Percentiles rank a stretch among this genome's conserved stretches.
These are phyloP conservation scores for Amazonetta brasiliensis DNA, from an alignment of 2,797 vertebrate genomes.

Conservation along the genomic window DNA sequence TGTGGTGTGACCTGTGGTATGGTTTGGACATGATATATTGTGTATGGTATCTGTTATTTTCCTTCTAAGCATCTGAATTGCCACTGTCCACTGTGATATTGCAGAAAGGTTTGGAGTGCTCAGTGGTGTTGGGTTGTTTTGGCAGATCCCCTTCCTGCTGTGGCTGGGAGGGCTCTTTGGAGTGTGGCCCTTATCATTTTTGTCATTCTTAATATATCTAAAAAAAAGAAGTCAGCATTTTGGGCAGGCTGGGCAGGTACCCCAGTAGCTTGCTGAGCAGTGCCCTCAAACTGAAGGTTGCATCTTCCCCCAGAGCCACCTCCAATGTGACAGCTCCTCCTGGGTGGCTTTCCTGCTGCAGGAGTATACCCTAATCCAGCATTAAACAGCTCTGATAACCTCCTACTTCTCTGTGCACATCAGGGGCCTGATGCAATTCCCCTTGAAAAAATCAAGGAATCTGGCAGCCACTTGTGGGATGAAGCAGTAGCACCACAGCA, in stretches of 20 bases:
- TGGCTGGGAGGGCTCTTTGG: background rate
- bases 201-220: background rate
- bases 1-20: background rate
- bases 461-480: constrained; percentile 13
- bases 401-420: background rate
- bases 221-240: background rate
- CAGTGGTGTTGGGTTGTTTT: accelerated
- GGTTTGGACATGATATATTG: background rate
- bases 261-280: background rate
- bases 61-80: background rate
- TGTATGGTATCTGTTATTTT: background rate
- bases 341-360: constrained; percentile 4
- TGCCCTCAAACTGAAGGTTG: background rate
- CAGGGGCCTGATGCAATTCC: constrained; percentile 19
- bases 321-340: background rate
- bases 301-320: background rate
- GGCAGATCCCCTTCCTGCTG: background rate
- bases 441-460: constrained; percentile 14
- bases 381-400: constrained; percentile 25
- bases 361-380: constrained; percentile 11
- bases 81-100: accelerated
- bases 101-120: background rate
- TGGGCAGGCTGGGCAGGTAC: background rate
- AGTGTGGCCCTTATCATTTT: background rate
- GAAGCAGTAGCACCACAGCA: background rate